Percentiles rank a stretch among this genome's conserved stretches.
Evolutionary conservation across 2,113 vertebrate species (phyloP).

Genomic region (Pterocles gutturalis): DNA sequence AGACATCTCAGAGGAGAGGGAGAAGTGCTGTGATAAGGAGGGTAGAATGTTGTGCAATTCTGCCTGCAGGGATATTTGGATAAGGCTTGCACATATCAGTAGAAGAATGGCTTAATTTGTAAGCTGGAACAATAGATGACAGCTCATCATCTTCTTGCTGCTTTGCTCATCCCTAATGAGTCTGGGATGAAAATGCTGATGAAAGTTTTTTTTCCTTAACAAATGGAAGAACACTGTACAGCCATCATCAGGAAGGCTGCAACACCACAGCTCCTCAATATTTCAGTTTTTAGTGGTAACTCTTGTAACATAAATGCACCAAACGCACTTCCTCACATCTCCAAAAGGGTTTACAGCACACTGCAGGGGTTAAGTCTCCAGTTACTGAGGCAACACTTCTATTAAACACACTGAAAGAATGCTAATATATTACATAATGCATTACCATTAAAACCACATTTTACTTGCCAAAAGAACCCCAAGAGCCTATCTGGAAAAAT

Average conservation of each 20-base stretch:
- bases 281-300: neutral
- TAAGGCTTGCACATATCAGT: neutral
- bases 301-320: neutral
- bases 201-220: neutral
- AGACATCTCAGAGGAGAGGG: neutral
- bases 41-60: neutral
- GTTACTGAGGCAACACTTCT: neutral
- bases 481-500: neutral
- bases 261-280: neutral
- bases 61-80: neutral
- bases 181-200: neutral
- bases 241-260: neutral
- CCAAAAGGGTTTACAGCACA: neutral
- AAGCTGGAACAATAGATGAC: conserved; percentile 19
- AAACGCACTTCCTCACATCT: neutral
- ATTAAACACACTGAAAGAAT: neutral
- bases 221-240: neutral
- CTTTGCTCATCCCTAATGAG: neutral
- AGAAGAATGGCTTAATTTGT: conserved; percentile 21
- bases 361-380: neutral
- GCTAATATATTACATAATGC: neutral
- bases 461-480: neutral
- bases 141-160: neutral
- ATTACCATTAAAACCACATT: neutral
- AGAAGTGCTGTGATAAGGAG: neutral